phyloP scores from a whole-genome alignment of 2,113 vertebrate genomes.

The Corythornis vintsioides region DNA sequence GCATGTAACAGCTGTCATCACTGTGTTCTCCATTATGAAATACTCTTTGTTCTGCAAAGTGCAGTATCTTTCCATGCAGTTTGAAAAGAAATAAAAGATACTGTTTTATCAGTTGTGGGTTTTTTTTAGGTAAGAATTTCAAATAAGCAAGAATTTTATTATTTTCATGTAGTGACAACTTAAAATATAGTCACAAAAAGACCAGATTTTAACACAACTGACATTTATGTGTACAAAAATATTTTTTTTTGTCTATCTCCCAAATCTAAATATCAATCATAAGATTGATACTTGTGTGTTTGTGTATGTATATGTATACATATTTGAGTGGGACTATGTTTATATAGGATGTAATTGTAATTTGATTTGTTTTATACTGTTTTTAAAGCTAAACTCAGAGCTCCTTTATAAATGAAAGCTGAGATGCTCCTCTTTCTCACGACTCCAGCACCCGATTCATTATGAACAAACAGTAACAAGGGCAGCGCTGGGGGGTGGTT shows the following conservation, averaged over 20 bases:
- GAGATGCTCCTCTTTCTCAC: neutral
- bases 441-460: accelerated
- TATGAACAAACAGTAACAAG: accelerated
- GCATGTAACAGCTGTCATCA: neutral
- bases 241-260: neutral
- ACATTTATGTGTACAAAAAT: neutral
- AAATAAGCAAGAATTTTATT: neutral
- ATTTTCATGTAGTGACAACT: neutral
- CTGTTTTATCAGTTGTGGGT: neutral
- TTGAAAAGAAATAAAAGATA: neutral
- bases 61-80: neutral
- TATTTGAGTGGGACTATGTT: neutral
- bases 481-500: neutral
- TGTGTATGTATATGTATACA: no score
- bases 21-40: neutral
- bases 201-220: neutral
- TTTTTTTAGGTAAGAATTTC: neutral
- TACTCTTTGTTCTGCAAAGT: neutral
- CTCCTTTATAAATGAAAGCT: accelerated
- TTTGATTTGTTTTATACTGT: neutral
- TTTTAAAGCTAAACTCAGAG: neutral
- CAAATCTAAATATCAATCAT: neutral
- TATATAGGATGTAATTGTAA: accelerated
- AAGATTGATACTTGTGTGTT: neutral
- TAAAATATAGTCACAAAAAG: neutral